phyloP scores from a whole-genome alignment of 30 jellyfish, hydroid and myxozoan genomes.

The Aurelia sp. region DNA sequence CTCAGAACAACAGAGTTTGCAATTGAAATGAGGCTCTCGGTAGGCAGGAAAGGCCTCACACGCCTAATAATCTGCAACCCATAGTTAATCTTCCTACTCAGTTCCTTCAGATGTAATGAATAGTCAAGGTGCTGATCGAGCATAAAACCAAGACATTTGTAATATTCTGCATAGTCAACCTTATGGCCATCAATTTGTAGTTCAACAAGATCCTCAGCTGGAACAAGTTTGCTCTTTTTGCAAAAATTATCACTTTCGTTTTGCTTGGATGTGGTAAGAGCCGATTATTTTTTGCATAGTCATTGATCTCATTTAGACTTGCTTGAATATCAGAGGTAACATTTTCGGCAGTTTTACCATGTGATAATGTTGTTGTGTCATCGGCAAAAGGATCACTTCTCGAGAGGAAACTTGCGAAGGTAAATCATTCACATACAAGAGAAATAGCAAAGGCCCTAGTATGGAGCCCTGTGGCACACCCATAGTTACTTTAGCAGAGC shows the following conservation, averaged over 20 bases:
- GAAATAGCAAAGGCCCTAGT: constrained; percentile 45
- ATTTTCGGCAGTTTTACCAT: constrained; percentile 3
- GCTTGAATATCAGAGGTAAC: constrained; percentile 32
- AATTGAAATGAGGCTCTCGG: constrained; percentile 18
- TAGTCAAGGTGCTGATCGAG: background rate
- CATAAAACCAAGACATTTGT: constrained; percentile 27
- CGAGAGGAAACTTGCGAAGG: constrained; percentile 12
- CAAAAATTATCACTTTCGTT: too few species aligned
- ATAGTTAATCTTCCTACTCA: background rate
- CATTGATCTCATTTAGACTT: constrained; percentile 18
- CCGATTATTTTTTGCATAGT: constrained; percentile 4
- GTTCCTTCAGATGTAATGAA: constrained; percentile 6
- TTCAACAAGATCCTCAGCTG: too few species aligned
- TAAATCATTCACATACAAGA: constrained; percentile 31
- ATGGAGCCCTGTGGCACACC: background rate
- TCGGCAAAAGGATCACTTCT: constrained; percentile 7
- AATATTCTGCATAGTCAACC: background rate
- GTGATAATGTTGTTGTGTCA: too few species aligned
- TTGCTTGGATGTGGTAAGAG: too few species aligned
- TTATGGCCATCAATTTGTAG: background rate
- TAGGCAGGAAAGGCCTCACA: constrained; percentile 33
- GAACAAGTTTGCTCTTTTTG: too few species aligned
- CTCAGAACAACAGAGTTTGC: constrained; percentile 61
- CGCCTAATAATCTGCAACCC: constrained; percentile 26
- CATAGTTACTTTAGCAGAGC: too few species aligned